Base-by-base conservation (phyloP, 2,888 invertebrate species). In the Lymantria dispar region DNA sequence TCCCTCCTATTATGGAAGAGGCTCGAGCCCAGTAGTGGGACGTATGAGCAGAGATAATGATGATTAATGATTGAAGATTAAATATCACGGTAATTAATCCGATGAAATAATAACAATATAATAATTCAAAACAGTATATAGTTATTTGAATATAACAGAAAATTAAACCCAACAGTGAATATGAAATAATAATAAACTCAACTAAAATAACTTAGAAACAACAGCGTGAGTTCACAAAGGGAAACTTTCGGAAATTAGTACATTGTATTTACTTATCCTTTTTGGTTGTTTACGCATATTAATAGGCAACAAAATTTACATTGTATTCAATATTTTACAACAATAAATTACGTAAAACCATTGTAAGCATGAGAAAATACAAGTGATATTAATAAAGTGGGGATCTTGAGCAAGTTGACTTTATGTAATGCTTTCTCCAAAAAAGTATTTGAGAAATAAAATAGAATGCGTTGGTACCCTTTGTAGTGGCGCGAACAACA, bases 401-500 rank as follows among this genome's bases (percentile, higher is more conserved):
- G 52, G 52, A 44, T 53, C 48, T 52, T 52, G 30, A 52, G 40
- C 42, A 36, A 54, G 54, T 62, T 58, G 52, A 55, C 53, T 52
- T 70, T 75, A 68, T 61, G 62, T 71, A 73, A 73, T 73, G 70
- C 72, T 75, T 72, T 74, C 72, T 72, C 69, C 69, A 62, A 73
- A 78, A n/a, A 66, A 71, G 66, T 68, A 76, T 65, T 71, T 72
- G 72, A 61, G 73, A 76, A 72, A 72, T 77, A 69, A 70, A 76
- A 74, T 69, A 74, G 76, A 76, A 77, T 79, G 73, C 74, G 76
- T 70, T 81, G 22, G 22, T 22, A 22, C 80, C 81, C 79, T 79
- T 80, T 82, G 81, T 80, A 65, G 65, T 60, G 58, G 60, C 66
- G 67, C 60, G 57, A 66, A 79, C 72, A 83, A 89, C 87, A 87